Base-by-base conservation (phyloP, 2,113 vertebrate genomes). In the Engystomops pustulosus region DNA sequence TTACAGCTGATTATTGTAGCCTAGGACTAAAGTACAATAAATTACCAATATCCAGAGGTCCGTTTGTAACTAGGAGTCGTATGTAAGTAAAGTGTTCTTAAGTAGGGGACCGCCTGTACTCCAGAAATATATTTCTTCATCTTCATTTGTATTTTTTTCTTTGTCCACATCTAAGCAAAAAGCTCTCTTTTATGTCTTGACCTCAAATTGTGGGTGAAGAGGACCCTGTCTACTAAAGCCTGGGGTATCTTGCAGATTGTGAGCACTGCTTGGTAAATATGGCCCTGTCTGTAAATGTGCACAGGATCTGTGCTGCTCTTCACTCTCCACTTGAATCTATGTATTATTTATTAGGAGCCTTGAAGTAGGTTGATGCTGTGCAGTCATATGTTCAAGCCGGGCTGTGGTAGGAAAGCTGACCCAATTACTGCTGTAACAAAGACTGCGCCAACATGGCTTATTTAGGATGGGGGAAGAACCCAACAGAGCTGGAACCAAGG, bases 271-370 rank as follows among this genome's bases (percentile, higher is more conserved):
- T 80, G 60, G 71, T 83, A 49, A 76, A 72, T 65, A 47, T 49
- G 45, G 74, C 30, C 27, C 45, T 79, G 47, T 55, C 58, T 79
- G 55, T 49, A 69, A 32, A 47, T 84, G 72, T 62, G 25, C 81
- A 76, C 55, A 84, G 30, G 71, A 71, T 58, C 60, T 53, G 47
- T 55, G 34, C 74, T 79, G 74, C 75, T 32, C 75, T 69, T 55
- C 27, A 44, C 65, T 53, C 83, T 79, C 74, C 75, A 79, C 74
- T 85, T 78, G 83, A 85, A 30, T 69, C 47, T 49, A 44, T 85
- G 83, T 85, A 85, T 85, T 85, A 79, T 85, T 85, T 85, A 85
- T 85, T 69, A 85, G 75, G 47, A 70, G 72, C 83, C 74, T 85
- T 85, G 83, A 85, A 85, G 83, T 85, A 79, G 83, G 75, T 79